Evolutionary conservation across 2,113 vertebrate species (phyloP), one percentile per base, ranked within the genome.

Genomic region (Arothron firmamentum): DNA sequence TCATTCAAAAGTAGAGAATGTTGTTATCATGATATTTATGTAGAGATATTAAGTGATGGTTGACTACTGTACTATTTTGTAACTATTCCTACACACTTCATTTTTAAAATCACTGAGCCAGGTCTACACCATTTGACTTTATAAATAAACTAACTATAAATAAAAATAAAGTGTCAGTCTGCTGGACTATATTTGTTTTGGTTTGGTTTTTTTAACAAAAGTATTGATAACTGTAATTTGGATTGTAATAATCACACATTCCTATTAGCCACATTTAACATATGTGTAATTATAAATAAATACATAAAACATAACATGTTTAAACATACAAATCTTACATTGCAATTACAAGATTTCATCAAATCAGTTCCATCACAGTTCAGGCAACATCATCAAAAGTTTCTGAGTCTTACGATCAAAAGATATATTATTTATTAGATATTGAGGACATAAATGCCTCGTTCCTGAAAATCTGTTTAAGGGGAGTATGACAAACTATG

Each of bases 11-110:
- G 65, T 88, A 84, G 71, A 87, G 74, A 85, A 85, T 87, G 81
- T 85, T 62, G 78, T 90, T 82, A 75, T 82, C 68, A 85, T 83
- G 67, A 86, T 78, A 72, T 85, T 88, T 87, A 82, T 90, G 79
- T 78, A 83, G 81, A 85, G 76, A 79, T 75, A 71, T 87, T 74
- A 38, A 72, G 84, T 89, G 79, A 84, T 83, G 78, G 84, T 87
- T 88, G 59, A 86, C 81, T 90, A 83, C 89, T 88, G 87, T 90
- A 67, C 73, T 78, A 70, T 47, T 90, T 91, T 90, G 82, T 89
- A 91, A 87, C 75, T 89, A 78, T 88, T 89, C 83, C 86, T 88
- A 86, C 72, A 87, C 82, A 81, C 76, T 82, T 81, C 86, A 88
- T 87, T 88, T 84, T 84, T 70, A 47, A 47, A 71, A 62, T 81